Evolutionary conservation across 2,113 vertebrate genomes (phyloP).

Genomic region (Petaurus breviceps): DNA sequence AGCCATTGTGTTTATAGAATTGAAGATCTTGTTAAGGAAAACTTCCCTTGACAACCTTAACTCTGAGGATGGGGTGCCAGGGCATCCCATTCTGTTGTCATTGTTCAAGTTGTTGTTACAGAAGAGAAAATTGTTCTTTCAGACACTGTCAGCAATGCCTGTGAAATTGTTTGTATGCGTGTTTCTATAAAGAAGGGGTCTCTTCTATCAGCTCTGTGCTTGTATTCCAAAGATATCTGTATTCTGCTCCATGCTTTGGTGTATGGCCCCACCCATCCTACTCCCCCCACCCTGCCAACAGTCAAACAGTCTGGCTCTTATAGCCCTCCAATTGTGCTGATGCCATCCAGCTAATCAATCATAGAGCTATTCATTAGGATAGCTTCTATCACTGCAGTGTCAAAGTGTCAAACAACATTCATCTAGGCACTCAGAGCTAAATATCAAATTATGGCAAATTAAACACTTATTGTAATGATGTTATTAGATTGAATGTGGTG

Average conservation of each 20-base stretch:
- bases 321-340: constrained; percentile 85
- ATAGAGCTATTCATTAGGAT: constrained; percentile 78
- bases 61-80: constrained; percentile 58
- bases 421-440: constrained; percentile 80
- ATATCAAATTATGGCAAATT: constrained; percentile 85
- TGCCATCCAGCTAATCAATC: constrained; percentile 88
- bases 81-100: constrained; percentile 50
- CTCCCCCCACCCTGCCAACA: background rate
- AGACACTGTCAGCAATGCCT: constrained; percentile 68
- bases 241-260: constrained; percentile 81
- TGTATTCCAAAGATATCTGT: constrained; percentile 80
- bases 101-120: constrained; percentile 49
- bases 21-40: constrained; percentile 60
- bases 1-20: constrained; percentile 32
- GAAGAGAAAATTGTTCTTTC: constrained; percentile 57
- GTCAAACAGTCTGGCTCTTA: constrained; percentile 82
- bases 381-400: constrained; percentile 72
- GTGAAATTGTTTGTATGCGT: constrained; percentile 59
- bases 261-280: constrained; percentile 45
- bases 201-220: constrained; percentile 47
- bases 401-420: constrained; percentile 81
- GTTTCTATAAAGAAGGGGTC: constrained; percentile 66
- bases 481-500: constrained; percentile 81
- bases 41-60: constrained; percentile 54
- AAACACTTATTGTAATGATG: constrained; percentile 83